Evolutionary conservation across 2,797 vertebrate genomes (phyloP).

Genomic region (Potorous gilbertii): DNA sequence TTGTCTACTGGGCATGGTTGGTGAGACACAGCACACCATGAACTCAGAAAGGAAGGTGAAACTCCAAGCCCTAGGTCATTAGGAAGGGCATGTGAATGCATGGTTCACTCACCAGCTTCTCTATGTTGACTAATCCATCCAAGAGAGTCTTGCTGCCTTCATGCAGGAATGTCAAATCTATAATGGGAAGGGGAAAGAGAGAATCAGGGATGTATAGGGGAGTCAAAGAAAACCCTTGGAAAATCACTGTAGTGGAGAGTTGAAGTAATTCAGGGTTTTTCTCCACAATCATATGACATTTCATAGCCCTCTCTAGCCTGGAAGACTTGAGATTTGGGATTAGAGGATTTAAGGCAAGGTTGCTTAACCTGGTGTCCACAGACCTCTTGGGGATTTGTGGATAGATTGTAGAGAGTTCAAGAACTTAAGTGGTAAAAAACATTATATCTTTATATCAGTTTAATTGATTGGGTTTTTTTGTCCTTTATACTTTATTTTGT

Average conservation of each 20-base stretch:
- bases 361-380: neutral
- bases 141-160: conserved; percentile 96
- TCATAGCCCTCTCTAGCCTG: neutral
- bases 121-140: conserved; percentile 94
- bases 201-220: neutral
- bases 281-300: neutral
- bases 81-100: neutral
- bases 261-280: neutral
- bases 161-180: conserved; percentile 96
- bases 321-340: neutral
- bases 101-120: conserved; percentile 93
- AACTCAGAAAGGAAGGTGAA: neutral
- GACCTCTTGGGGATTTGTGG: neutral
- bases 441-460: neutral
- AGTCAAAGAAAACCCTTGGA: neutral
- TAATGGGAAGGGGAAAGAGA: neutral
- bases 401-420: neutral
- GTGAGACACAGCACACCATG: neutral
- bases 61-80: neutral
- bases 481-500: neutral
- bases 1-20: conserved; percentile 14
- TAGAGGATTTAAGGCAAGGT: neutral
- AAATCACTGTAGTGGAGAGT: neutral
- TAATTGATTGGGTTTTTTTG: neutral
- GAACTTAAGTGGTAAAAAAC: neutral